Evolutionary conservation across 2,113 vertebrate species (phyloP).

Genomic region (Notarius lentiginosus): DNA sequence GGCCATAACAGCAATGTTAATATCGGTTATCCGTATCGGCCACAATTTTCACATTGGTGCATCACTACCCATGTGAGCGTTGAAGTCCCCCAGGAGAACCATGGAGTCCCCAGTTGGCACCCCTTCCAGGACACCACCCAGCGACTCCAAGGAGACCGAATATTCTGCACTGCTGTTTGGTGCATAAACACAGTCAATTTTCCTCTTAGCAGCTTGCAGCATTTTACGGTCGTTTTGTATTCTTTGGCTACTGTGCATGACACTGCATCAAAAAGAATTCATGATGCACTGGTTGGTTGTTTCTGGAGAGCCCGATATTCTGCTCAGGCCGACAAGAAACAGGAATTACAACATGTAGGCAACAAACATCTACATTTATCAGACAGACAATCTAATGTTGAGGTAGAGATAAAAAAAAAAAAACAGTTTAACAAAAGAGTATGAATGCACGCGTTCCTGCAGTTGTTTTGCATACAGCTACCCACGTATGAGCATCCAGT

Average conservation of each 20-base stretch:
- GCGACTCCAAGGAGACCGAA: too few species aligned
- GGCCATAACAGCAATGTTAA: too few species aligned
- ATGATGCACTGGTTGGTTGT: not conserved
- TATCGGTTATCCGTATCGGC: too few species aligned
- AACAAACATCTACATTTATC: not conserved
- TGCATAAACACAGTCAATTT: too few species aligned
- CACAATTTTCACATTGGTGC: too few species aligned
- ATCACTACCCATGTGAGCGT: too few species aligned
- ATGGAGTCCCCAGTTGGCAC: too few species aligned
- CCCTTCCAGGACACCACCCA: too few species aligned
- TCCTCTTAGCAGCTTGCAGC: too few species aligned
- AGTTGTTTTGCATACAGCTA: not conserved
- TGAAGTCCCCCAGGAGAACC: too few species aligned
- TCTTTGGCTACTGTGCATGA: not conserved
- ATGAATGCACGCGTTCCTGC: not conserved
- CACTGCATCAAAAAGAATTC: not conserved
- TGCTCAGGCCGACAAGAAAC: not conserved
- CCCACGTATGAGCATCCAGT: not conserved
- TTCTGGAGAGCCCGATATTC: not conserved
- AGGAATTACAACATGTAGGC: not conserved
- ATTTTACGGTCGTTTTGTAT: not conserved
- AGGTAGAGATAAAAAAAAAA: too few species aligned
- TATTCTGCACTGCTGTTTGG: too few species aligned
- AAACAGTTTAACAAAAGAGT: not conserved
- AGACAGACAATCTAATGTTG: not conserved